Evolutionary conservation across 2,888 invertebrate species (phyloP), one percentile per base, ranked within the genome.

Genomic region (Camponotus fellah): DNA sequence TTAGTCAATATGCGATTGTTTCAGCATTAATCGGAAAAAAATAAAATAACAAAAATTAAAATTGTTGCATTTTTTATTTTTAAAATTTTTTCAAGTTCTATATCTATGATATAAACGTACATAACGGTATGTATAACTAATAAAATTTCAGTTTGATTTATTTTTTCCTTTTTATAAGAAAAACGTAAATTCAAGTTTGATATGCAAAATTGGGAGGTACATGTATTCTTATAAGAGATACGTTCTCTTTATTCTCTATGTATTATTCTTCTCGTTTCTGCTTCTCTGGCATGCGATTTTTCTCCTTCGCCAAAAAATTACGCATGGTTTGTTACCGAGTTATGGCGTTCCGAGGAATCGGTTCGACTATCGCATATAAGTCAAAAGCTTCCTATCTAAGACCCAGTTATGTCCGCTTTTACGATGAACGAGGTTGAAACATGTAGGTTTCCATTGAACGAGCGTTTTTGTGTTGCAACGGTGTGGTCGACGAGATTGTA

Each of bases 301-400:
- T 66, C 5, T 26, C 5, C 66, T 40, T 37, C 10, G 34, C 46
- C 12, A 37, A 71, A 5, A 49, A 79, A 71, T 49, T 80, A 34
- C 60, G 26, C 46, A 58, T 43, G 79, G 58, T 79, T 79, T 79
- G 32, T 69, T 34, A 46, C n/a, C 34, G 17, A 80, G 71, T 71
- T 80, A 71, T 49, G 37, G 37, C 69, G 14, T 32, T 80, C 9
- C 71, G 34, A 62, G 37, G 60, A 80, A 80, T 46, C 26, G 46
- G 21, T 71, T 49, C 34, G 21, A 66, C 21, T 49, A 43, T 71
- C 26, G 79, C 60, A 49, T 37, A 80, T 62, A 80, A 80, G 71
- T 80, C 79, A 60, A 80, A 80, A 71, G 71, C 46, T 80, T 46
- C 21, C 60, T 77, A 77, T 77, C 56, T 79, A 49, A 49, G 71